These are phyloP conservation scores for Magallana angulata DNA, from an alignment of 1,140 invertebrate species.

Conservation along the genomic window DNA sequence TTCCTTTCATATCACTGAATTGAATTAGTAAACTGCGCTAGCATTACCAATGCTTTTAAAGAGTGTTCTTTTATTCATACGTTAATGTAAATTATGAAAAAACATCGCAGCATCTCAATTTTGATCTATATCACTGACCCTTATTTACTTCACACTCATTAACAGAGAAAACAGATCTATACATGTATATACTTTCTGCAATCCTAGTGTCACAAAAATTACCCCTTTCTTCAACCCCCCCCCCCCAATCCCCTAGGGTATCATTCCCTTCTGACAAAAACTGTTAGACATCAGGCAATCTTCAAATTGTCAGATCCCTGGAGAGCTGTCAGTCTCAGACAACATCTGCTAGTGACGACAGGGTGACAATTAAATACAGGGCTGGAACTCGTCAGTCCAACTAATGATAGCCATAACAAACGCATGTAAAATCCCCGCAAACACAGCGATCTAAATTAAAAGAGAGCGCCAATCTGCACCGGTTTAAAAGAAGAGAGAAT, in stretches of 20 bases:
- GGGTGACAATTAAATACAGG: constrained; percentile 21
- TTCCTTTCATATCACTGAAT: not conserved
- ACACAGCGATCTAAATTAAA: constrained; percentile 26
- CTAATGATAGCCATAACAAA: not conserved
- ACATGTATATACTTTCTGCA: not conserved
- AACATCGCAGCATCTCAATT: too few relatives aligned
- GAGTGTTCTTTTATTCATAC: too few relatives aligned
- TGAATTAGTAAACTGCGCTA: not conserved
- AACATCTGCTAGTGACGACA: not conserved
- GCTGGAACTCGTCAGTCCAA: not conserved
- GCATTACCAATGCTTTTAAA: not conserved
- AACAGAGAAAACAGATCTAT: not conserved
- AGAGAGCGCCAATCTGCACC: not conserved
- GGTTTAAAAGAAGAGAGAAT: not conserved
- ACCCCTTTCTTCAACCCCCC: not conserved
- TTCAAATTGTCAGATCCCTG: not conserved
- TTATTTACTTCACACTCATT: not conserved
- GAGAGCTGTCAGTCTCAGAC: constrained; percentile 12
- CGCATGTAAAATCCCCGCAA: not conserved
- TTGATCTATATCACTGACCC: too few relatives aligned
- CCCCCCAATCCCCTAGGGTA: not conserved
- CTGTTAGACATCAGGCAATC: not conserved
- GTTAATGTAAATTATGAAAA: too few relatives aligned
- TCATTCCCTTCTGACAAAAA: constrained; percentile 1
- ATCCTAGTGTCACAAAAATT: not conserved